A percentile compares a stretch with the other conserved stretches of the same genome.
Evolutionary conservation across 2,888 invertebrate species (phyloP).

Genomic region (Oscheius sp.): DNA sequence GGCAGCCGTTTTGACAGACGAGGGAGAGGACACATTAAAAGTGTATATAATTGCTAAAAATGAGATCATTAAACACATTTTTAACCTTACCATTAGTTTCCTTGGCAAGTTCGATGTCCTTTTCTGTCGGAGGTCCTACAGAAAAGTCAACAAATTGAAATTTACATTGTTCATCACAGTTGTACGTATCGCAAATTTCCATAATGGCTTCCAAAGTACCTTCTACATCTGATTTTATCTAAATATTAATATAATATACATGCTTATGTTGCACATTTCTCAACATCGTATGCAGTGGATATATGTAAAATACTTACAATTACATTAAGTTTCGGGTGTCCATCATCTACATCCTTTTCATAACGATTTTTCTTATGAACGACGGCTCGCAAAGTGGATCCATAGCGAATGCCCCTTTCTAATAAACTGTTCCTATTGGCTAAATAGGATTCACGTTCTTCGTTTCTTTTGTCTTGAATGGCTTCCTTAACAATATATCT

Average conservation of each 20-base stretch:
- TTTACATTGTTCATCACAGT: slow-evolving; percentile 77
- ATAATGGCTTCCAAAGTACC: slow-evolving; percentile 95
- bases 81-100: slow-evolving; percentile 35
- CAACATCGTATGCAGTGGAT: not conserved
- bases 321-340: slow-evolving; percentile 52
- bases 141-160: slow-evolving; percentile 89
- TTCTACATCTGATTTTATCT: slow-evolving; percentile 84
- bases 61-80: not conserved
- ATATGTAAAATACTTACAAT: slow-evolving; percentile 46
- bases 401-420: slow-evolving; percentile 50
- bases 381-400: slow-evolving; percentile 54
- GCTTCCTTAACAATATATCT: slow-evolving; percentile 36
- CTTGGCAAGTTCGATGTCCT: slow-evolving; percentile 85
- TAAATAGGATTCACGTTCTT: slow-evolving; percentile 65
- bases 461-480: slow-evolving; percentile 58
- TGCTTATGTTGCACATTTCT: not conserved
- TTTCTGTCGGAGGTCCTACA: slow-evolving; percentile 86
- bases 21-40: slow-evolving; percentile 82
- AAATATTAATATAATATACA: not conserved
- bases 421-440: slow-evolving; percentile 61
- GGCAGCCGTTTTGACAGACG: slow-evolving; percentile 76
- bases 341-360: slow-evolving; percentile 54
- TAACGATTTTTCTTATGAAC: slow-evolving; percentile 57
- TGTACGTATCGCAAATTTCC: slow-evolving; percentile 88
- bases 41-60: slow-evolving; percentile 84